Percentiles rank a stretch among this genome's conserved stretches.
phyloP scores from a whole-genome alignment of 2,797 vertebrate species.

The Coreius guichenoti region DNA sequence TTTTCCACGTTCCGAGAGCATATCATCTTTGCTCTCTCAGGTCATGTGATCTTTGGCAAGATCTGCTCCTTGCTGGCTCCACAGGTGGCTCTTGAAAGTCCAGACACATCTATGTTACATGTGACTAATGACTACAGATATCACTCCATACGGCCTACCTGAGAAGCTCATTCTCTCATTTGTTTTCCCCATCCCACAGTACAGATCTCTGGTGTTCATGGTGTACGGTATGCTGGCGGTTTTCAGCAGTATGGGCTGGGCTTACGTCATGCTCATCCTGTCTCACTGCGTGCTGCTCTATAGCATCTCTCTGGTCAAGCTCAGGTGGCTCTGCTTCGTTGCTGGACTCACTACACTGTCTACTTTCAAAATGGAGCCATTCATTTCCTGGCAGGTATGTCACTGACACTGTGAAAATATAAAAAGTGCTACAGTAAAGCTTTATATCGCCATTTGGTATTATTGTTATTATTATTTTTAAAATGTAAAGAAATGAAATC shows the following conservation, averaged over 20 bases:
- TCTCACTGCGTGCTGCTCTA: slow-evolving; percentile 93
- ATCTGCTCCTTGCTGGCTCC: slow-evolving; percentile 90
- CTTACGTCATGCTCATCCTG: slow-evolving; percentile 89
- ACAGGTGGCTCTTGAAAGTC: slow-evolving; percentile 80
- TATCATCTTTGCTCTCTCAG: slow-evolving; percentile 92
- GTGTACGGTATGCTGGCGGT: slow-evolving; percentile 87
- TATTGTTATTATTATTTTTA: neutral
- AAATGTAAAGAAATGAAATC: neutral
- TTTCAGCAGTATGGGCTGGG: slow-evolving; percentile 89
- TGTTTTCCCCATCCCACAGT: slow-evolving; percentile 72
- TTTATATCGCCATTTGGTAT: neutral
- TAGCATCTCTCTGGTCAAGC: slow-evolving; percentile 86
- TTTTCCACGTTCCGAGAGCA: slow-evolving; percentile 90
- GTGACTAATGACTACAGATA: neutral
- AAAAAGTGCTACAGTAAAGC: neutral
- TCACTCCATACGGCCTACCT: neutral
- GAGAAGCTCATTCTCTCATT: neutral
- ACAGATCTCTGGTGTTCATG: slow-evolving; percentile 88
- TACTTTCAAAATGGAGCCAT: slow-evolving; percentile 92
- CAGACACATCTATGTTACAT: neutral
- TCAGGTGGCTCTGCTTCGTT: slow-evolving; percentile 90
- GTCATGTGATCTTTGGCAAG: slow-evolving; percentile 94
- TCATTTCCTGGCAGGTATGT: slow-evolving; percentile 92
- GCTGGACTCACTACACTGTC: slow-evolving; percentile 88
- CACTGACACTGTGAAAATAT: neutral